Conservation (phyloP, 2,113 vertebrate species). For the Ageneiosus marmoratus region DNA sequence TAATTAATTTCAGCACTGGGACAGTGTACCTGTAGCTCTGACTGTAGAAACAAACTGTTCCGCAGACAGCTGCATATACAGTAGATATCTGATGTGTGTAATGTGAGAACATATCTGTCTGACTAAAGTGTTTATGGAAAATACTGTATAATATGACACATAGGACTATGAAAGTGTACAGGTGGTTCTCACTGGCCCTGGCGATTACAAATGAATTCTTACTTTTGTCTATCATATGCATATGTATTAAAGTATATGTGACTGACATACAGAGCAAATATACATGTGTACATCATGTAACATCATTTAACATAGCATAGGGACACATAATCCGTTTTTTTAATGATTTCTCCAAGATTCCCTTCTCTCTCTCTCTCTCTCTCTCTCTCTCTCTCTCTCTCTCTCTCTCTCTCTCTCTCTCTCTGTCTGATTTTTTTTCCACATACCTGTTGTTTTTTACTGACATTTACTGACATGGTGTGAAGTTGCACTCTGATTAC, state of each 20-base stretch:
- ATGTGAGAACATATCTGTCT: too few relatives aligned
- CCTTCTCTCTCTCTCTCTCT: not conserved
- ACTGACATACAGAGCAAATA: not conserved
- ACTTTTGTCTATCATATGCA: not conserved
- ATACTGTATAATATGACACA: not conserved
- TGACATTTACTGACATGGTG: slow-evolving; percentile 25
- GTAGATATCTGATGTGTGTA: too few relatives aligned
- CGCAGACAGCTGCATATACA: too few relatives aligned
- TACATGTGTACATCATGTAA: not conserved
- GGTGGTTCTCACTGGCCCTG: not conserved
- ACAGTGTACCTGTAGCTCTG: too few relatives aligned
- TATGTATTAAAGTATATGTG: not conserved
- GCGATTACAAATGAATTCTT: not conserved
- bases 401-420: not conserved
- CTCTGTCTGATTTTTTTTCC: slow-evolving; percentile 5
- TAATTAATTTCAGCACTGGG: too few relatives aligned
- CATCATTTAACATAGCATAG: not conserved
- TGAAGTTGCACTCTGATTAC: too few relatives aligned
- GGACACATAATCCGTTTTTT: not conserved
- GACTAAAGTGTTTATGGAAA: too few relatives aligned
- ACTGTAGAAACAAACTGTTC: too few relatives aligned
- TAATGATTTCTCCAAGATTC: not conserved
- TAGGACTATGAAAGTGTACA: not conserved
- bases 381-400: not conserved
- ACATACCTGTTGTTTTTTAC: slow-evolving; percentile 60